Evolutionary conservation across 1,140 invertebrate genomes (phyloP), one percentile per base, ranked within the genome.

Genomic region (Melitaea cinxia): DNA sequence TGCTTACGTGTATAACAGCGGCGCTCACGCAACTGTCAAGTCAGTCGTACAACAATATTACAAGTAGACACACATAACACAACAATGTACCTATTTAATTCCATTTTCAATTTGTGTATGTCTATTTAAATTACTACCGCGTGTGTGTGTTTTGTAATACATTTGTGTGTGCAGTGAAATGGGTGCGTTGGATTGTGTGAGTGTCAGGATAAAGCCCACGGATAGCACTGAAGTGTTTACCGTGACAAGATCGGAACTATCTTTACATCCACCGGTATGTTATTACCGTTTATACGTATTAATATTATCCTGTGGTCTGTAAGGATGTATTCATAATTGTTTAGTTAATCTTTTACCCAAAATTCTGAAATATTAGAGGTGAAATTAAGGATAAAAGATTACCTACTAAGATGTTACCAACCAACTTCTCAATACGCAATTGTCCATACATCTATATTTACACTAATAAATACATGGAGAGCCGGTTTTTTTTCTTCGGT

Each of bases 161-260:
- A n/a, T 53, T 61, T 42, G 12, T 52, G 49, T 45, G 57, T 54
- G 37, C 47, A 26, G 33, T 60, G 49, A 35, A 58, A 87, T 89
- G 83, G 79, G 82, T 76, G 81, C 75, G 3, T 72, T 89, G 24
- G 85, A 85, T 68, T 89, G 83, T 80, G 82, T 87, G 2, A 72
- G 65, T 35, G 73, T 62, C 6, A 81, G 75, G 63, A 78, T 82
- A 54, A 65, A 69, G n/a, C 47, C 74, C 1, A 81, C 82, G 0
- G 79, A 80, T 0, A 89, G 85, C 57, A 85, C 79, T 0, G 83
- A 86, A 37, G 87, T 86, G 33, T 86, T 89, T 58, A 73, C 82
- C 4, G 80, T 82, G 7, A 71, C 74, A 64, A 74, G 72, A 17
- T 88, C 85, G 1, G 72, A 80, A 53, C 74, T 67, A 4, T 83